Evolutionary conservation across 2,113 vertebrate species (phyloP).

Genomic region (Oncorhynchus mykiss): DNA sequence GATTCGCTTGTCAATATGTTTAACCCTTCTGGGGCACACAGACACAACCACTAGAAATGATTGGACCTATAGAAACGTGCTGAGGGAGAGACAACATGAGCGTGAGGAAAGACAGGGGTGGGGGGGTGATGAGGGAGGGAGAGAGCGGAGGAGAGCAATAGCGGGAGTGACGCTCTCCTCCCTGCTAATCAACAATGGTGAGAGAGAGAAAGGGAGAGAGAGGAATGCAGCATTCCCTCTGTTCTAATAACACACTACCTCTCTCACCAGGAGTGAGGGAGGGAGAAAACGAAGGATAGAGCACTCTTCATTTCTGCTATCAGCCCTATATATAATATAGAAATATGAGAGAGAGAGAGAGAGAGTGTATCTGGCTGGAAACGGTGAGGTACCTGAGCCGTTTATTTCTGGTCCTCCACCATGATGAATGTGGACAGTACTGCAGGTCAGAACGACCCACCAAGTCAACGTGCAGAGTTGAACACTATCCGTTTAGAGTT

Average conservation of each 20-base stretch:
- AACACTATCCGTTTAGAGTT: too few relatives aligned
- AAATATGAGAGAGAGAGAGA: neutral
- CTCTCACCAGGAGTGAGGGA: neutral
- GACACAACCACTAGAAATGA: too few relatives aligned
- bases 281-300: neutral
- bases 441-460: neutral
- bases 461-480: neutral
- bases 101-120: too few relatives aligned
- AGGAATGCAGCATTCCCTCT: neutral
- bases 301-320: neutral
- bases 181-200: too few relatives aligned
- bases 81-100: too few relatives aligned
- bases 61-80: too few relatives aligned
- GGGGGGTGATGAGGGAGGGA: too few relatives aligned
- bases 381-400: neutral
- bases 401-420: neutral
- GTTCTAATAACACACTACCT: neutral
- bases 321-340: neutral
- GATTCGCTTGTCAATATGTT: too few relatives aligned
- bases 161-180: too few relatives aligned
- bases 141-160: too few relatives aligned
- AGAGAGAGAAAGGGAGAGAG: neutral
- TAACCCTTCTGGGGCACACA: too few relatives aligned
- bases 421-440: neutral
- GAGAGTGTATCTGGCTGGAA: neutral